Evolutionary conservation across 1,140 invertebrate species (phyloP), one percentile per base, ranked within the genome.

Genomic region (Schlechtendalia chinensis): DNA sequence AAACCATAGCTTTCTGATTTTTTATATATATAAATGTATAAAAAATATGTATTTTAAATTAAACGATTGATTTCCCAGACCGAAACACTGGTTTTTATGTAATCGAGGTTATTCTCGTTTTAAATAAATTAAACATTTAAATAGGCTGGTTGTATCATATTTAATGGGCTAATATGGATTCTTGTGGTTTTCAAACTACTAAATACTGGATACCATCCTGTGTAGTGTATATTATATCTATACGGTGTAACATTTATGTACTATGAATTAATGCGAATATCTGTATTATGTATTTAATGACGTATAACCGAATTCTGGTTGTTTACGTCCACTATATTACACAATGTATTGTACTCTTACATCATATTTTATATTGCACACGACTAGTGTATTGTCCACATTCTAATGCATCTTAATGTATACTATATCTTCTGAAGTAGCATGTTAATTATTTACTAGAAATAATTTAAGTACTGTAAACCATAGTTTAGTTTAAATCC

Each of bases 391-490:
- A 5, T 53, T 69, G 67, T 71, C 45, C 67, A 47, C 0, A 27
- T 71, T 50, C 10, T 53, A 53, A 71, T 71, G 45, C 67, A 6
- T 6, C 14, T 53, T 71, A 71, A 19, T 47, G 16, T 50, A 6
- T 17, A 17, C 65, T 69, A 69, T 17, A 69, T 47, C 67, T 24
- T 50, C 39, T 50, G 12, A 69, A 27, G 22, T 72, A 29, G 47
- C 17, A 11, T n/a, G 69, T 72, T 72, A 27, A 53, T 72, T 72
- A 72, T 72, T 72, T 72, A 72, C 54, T 14, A 19, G 17, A 29
- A 72, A 72, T 10, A 17, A 1, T 54, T 3, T 19, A 54, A 53
- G 69, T 29, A 11, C 14, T 54, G 53, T 72, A 54, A 72, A 54
- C 47, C 12, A 27, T 72, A 72, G 69, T 72, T 54, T n/a, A 10